Evolutionary conservation across 2,888 invertebrate species (phyloP), one percentile per base, ranked within the genome.

Genomic region (Caenorhabditis auriculariae): DNA sequence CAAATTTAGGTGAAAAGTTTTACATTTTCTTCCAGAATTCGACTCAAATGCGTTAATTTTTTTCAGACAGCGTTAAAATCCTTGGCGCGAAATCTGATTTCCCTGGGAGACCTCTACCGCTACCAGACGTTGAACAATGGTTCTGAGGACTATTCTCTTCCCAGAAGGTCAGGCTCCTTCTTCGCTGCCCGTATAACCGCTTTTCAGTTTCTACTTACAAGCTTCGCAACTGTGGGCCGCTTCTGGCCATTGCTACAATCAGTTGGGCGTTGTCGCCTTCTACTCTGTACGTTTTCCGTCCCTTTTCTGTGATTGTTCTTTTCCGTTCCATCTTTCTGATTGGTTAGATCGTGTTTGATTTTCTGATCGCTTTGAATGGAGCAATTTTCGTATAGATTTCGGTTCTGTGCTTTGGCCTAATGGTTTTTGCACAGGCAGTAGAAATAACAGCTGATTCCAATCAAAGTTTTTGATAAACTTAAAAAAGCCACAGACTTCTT

Each of bases 241-340:
- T 83, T 93, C 93, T 85, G 94, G 94, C 48, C 87, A 91, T 69
- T 92, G 94, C 0, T 95, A 94, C 82, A 91, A 94, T 83, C 94
- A 95, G 82, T 84, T 96, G 73, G 95, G 93, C 24, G 87, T 95
- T 73, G 85, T 95, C 79, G 91, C 94, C 2, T 88, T 83, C 26
- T 84, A 84, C 68, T 83, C 84, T 49, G 73, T 73, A 48, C 47
- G 60, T 56, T 35, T 41, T 58, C 17, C 24, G 5, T 21, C 9
- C 15, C 41, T 41, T 7, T 17, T n/a, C n/a, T n/a, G n/a, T n/a
- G n/a, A n/a, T n/a, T n/a, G n/a, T n/a, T n/a, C n/a, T n/a, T n/a
- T n/a, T n/a, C n/a, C n/a, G n/a, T n/a, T n/a, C n/a, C n/a, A n/a
- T n/a, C n/a, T n/a, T n/a, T n/a, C n/a, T n/a, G n/a, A n/a, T n/a